Percentiles rank a stretch among this genome's conserved stretches.
Conservation (phyloP, 2,113 vertebrate genomes). For the Oncorhynchus masou region DNA sequence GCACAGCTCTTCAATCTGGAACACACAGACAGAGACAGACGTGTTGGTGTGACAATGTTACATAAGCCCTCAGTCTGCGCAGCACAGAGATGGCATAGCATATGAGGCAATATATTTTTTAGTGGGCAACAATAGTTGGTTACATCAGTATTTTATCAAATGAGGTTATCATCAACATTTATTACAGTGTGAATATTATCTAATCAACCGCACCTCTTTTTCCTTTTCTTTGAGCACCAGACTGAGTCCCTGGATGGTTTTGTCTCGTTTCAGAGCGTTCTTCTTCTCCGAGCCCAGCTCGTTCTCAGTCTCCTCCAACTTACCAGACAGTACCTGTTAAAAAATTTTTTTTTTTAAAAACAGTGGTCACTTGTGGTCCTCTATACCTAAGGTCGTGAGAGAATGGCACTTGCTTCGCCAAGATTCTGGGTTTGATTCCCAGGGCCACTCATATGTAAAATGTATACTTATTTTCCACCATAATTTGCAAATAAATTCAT, state of each 20-base stretch:
- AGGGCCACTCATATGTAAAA: not conserved
- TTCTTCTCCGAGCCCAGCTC: slow-evolving; percentile 85
- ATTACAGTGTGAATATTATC: not conserved
- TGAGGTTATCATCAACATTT: not conserved
- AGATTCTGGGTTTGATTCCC: too few relatives aligned
- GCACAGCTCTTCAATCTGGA: slow-evolving; percentile 83
- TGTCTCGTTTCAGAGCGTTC: slow-evolving; percentile 92
- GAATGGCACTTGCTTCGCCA: not conserved
- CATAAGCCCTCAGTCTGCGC: not conserved
- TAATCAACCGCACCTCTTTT: slow-evolving; percentile 79
- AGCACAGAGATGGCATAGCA: not conserved
- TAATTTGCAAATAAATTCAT: too few relatives aligned
- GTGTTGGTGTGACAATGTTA: not conserved
- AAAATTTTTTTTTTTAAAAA: too few relatives aligned
- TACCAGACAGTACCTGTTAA: slow-evolving; percentile 77
- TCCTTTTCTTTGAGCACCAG: slow-evolving; percentile 87
- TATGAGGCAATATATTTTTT: too few relatives aligned
- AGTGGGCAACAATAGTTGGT: too few relatives aligned
- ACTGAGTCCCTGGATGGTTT: slow-evolving; percentile 93
- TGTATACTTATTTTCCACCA: too few relatives aligned
- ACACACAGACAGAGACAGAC: slow-evolving; percentile 14
- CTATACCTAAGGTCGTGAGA: not conserved
- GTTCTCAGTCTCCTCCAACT: slow-evolving; percentile 81
- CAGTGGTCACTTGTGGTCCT: not conserved
- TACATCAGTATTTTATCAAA: not conserved